Base-by-base conservation (phyloP, 2,113 vertebrate species). In the Xenotilapia flavipinnis region DNA sequence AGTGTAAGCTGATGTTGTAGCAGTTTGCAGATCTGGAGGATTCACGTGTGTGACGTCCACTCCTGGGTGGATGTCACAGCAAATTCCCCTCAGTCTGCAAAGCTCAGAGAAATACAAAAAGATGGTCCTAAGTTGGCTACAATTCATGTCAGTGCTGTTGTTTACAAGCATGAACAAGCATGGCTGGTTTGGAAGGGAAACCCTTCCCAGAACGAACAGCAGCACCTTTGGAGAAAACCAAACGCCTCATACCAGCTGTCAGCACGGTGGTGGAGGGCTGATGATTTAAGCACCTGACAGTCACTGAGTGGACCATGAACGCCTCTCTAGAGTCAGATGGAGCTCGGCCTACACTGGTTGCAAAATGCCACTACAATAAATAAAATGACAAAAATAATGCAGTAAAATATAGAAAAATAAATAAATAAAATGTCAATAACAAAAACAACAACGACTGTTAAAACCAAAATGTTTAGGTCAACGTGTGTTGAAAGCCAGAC, bases 181-280 rank as follows among this genome's bases (percentile, higher is more conserved):
- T 4, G 65, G 36, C 36, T 70, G 36, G 36, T 42, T 42, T 70
- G 62, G 36, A 0, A 23, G 62, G 36, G 62, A 0, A 70, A 23
- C n/a, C 62, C 62, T 40, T 21, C 12, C 60, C 33, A 38, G 17
- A 38, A 65, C 19, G 0, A n/a, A 21, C 10, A 0, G 19, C 60
- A 5, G 1, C 60, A 21, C 19, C 19, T 38, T 2, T 65, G 60
- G 10, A 38, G 65, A 9, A 68, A 68, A 3, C 19, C 33, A 40
- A 40, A 42, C 0, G 0, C 19, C 5, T 9, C 38, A 0, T 9
- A 42, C 12, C 38, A 9, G 13, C 65, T 42, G 38, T 70, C 65
- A 70, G 38, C 38, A 45, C 3, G 3, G 65, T 73, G 68, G 38
- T 15, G 21, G 38, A 42, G 65, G 65, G 65, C 65, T 42, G 38